A percentile compares a stretch with the other conserved stretches of the same genome.
Evolutionary conservation across 2,888 invertebrate species (phyloP).

Genomic region (Drosophila kambysellisi): DNA sequence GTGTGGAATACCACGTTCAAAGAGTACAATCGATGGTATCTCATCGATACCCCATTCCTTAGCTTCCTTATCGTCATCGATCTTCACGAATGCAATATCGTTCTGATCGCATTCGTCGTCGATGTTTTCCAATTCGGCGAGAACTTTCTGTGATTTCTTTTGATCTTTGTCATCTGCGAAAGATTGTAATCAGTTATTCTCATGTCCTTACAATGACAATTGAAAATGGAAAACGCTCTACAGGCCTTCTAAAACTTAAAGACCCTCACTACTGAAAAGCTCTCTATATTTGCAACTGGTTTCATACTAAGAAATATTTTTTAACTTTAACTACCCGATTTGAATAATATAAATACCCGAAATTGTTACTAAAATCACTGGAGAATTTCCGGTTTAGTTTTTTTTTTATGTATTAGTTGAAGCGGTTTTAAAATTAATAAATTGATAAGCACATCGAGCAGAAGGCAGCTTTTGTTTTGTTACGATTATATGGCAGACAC

Average conservation of each 20-base stretch:
- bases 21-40: conserved; percentile 92
- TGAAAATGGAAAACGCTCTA: conserved; percentile 12
- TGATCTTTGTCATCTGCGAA: conserved; percentile 94
- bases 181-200: conserved; percentile 26
- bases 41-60: conserved; percentile 95
- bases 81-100: conserved; percentile 96
- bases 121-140: conserved; percentile 94
- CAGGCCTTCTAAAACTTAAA: conserved; percentile 22
- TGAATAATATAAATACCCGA: background rate
- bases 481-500: conserved; percentile 58
- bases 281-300: conserved; percentile 59
- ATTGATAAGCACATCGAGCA: conserved; percentile 66
- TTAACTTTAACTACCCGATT: conserved; percentile 8
- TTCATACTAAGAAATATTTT: conserved; percentile 40
- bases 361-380: background rate
- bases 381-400: conserved; percentile 28
- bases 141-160: conserved; percentile 94
- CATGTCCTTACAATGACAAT: background rate
- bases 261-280: conserved; percentile 38
- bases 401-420: conserved; percentile 60
- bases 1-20: conserved; percentile 90
- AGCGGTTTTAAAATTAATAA: conserved; percentile 53
- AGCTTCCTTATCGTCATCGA: conserved; percentile 94
- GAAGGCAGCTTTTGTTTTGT: conserved; percentile 24
- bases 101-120: conserved; percentile 97